Evolutionary conservation across 2,888 invertebrate species (phyloP), one percentile per base, ranked within the genome.

Genomic region (Zygaena filipendulae): DNA sequence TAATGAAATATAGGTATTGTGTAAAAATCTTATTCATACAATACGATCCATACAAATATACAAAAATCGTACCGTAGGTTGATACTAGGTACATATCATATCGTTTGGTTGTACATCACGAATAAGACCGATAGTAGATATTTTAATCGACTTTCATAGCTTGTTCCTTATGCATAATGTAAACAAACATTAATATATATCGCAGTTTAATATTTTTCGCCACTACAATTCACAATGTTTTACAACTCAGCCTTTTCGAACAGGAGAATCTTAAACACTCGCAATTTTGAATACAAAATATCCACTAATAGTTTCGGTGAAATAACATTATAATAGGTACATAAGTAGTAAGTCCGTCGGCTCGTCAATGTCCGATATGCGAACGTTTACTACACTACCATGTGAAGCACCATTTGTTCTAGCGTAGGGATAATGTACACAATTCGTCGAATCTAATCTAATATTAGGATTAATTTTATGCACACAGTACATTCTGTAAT

Each of bases 331-430:
- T 51, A 47, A 47, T 52, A 48, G 53, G 52, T 56, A 47, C 29
- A 44, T 45, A n/a, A 47, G 45, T 44, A 40, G 47, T 36, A 41
- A 48, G 49, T 47, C 47, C 44, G 48, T 42, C 52, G 40, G 45
- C 32, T 34, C 38, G 25, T 33, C 38, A 36, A 33, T 34, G 39
- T 40, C 37, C 45, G 37, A 36, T 47, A 45, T 46, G 45, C 47
- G 46, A 42, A 46, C 44, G 40, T 35, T 42, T 51, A 54, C 67
- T 59, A 58, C 58, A 64, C 79, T 77, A 79, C 71, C 54, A 64
- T 58, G 68, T 71, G 72, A 77, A 77, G 79, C 79, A 79, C 79
- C 79, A 79, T 77, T 72, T 74, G 77, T 74, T 79, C 77, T 75
- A 77, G 79, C 77, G 71, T 77, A 75, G 68, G 79, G 77, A 67